Evolutionary conservation across 2,888 invertebrate genomes (phyloP).

Genomic region (Orchesellides sinensis): DNA sequence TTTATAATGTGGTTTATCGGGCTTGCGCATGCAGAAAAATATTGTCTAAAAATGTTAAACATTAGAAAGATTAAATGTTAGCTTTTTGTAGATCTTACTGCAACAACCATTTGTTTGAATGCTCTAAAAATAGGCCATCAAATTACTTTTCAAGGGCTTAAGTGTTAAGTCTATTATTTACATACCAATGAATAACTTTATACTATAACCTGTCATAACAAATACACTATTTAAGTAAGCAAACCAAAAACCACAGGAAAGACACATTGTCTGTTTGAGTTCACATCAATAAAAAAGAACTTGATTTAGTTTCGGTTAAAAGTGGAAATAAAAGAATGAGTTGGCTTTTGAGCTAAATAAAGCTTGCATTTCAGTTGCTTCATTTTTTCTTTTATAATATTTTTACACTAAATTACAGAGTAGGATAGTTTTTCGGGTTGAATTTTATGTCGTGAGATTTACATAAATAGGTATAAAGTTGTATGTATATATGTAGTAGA

Average conservation of each 20-base stretch:
- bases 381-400: too few species aligned
- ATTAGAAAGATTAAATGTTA: neutral
- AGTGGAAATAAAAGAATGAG: slow-evolving; percentile 32
- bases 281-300: slow-evolving; percentile 30
- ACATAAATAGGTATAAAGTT: too few species aligned
- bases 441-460: neutral
- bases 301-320: slow-evolving; percentile 42
- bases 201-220: slow-evolving; percentile 59
- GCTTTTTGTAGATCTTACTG: slow-evolving; percentile 38
- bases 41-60: neutral
- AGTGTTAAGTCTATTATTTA: slow-evolving; percentile 9
- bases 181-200: slow-evolving; percentile 48
- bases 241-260: slow-evolving; percentile 55
- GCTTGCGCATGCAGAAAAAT: neutral
- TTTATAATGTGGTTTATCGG: neutral
- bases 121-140: slow-evolving; percentile 47
- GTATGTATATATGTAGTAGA: too few species aligned
- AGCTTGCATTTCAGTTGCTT: neutral
- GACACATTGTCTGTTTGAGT: slow-evolving; percentile 34
- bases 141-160: slow-evolving; percentile 21
- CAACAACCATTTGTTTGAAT: slow-evolving; percentile 34
- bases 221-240: slow-evolving; percentile 41
- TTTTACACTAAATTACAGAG: slow-evolving; percentile 8
- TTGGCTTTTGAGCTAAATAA: neutral
- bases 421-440: too few species aligned